Evolutionary conservation across 2,113 vertebrate genomes (phyloP).

Genomic region (Dendrocopos noguchii): DNA sequence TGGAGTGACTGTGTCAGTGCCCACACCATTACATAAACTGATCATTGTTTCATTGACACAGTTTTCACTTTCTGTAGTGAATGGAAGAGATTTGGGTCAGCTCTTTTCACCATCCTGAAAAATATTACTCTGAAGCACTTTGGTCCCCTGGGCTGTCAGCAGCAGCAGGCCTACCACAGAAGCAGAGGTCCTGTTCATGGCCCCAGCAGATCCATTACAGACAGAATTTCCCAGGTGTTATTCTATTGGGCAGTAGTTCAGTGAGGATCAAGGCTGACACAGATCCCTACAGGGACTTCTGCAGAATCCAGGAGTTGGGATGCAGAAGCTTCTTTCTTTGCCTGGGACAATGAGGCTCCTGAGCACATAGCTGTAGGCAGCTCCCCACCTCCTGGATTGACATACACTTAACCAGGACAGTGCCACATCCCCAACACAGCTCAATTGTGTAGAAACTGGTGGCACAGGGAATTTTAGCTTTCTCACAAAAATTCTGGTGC

Average conservation of each 20-base stretch:
- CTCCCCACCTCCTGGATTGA: neutral
- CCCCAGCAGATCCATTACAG: neutral
- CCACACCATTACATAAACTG: neutral
- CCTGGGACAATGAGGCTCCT: neutral
- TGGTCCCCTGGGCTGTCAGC: neutral
- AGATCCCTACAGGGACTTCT: neutral
- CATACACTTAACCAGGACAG: rapidly evolving
- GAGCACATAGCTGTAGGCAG: neutral
- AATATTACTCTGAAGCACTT: neutral
- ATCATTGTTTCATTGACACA: neutral
- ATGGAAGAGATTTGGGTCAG: neutral
- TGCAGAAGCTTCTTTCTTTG: neutral
- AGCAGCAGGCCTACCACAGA: neutral
- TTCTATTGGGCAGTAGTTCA: neutral
- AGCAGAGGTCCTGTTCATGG: neutral
- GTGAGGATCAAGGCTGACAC: neutral
- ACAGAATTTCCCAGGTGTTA: neutral
- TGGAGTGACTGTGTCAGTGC: neutral
- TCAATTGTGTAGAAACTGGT: rapidly evolving
- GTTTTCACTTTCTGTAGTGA: neutral
- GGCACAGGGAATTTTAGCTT: neutral
- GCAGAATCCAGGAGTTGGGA: neutral
- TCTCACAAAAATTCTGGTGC: neutral
- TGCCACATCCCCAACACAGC: rapidly evolving
- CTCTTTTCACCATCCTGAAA: neutral